A percentile compares a stretch with the other conserved stretches of the same genome.
Evolutionary conservation across 2,797 vertebrate species (phyloP).

Genomic region (Trematomus bernacchii): DNA sequence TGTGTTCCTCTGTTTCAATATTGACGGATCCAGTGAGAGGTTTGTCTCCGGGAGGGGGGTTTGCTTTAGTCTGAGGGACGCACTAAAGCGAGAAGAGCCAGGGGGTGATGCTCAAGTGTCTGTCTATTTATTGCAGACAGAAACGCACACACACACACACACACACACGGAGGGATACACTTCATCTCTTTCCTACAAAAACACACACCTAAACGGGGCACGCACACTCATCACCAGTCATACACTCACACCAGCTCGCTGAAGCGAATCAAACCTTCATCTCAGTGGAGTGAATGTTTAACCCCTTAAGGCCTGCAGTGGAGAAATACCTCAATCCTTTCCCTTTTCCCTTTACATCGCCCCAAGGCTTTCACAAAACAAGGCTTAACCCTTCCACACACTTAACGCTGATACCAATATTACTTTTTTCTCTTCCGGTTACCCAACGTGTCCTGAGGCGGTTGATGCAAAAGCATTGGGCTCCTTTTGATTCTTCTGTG

Average conservation of each 20-base stretch:
- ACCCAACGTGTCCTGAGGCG: conserved; percentile 52
- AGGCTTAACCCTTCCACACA: conserved; percentile 65
- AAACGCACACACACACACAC: conserved; percentile 28
- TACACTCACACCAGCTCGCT: conserved; percentile 57
- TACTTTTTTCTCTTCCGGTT: conserved; percentile 44
- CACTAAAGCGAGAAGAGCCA: conserved; percentile 78
- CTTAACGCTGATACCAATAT: conserved; percentile 61
- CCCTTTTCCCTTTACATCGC: conserved; percentile 53
- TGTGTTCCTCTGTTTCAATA: conserved; percentile 71
- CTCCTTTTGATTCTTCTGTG: conserved; percentile 60
- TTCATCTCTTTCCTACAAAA: conserved; percentile 43
- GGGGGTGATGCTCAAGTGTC: conserved; percentile 72
- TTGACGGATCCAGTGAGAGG: conserved; percentile 79
- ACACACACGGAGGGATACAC: conserved; percentile 23
- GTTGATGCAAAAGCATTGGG: conserved; percentile 50
- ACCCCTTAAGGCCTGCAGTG: conserved; percentile 46
- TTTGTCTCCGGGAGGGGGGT: conserved; percentile 73
- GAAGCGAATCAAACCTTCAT: conserved; percentile 66
- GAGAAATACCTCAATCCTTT: conserved; percentile 54
- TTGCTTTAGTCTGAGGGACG: conserved; percentile 71
- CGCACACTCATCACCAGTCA: conserved; percentile 53
- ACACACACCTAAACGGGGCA: conserved; percentile 35
- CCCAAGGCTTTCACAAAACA: conserved; percentile 55
- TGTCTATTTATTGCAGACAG: conserved; percentile 75
- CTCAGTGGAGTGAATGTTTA: conserved; percentile 58